phyloP scores from a whole-genome alignment of 2,113 vertebrate species.

The Elephantulus edwardii region DNA sequence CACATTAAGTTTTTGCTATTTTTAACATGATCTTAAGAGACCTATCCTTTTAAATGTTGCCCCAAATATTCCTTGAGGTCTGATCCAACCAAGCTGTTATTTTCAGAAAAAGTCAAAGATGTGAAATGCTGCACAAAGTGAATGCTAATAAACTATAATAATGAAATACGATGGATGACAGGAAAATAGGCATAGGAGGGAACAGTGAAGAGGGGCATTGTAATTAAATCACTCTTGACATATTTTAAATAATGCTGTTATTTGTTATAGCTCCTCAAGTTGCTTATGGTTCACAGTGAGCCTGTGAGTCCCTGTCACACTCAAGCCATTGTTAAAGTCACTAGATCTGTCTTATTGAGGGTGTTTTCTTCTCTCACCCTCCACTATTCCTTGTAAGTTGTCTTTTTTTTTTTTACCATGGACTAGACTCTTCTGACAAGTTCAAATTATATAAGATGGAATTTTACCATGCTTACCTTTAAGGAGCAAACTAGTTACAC shows the following conservation, averaged over 20 bases:
- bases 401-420: too few species aligned
- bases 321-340: too few species aligned
- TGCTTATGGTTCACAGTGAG: too few species aligned
- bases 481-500: too few species aligned
- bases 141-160: neutral
- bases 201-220: neutral
- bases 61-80: constrained; percentile 56
- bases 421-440: too few species aligned
- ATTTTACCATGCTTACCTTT: too few species aligned
- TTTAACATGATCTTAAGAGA: constrained; percentile 2
- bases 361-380: too few species aligned
- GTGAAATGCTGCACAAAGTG: constrained; percentile 23
- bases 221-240: constrained; percentile 44
- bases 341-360: too few species aligned
- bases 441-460: too few species aligned
- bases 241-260: constrained; percentile 24
- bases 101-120: constrained; percentile 48
- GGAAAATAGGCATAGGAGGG: neutral
- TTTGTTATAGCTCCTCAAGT: constrained; percentile 38
- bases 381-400: too few species aligned
- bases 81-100: neutral
- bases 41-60: too few species aligned
- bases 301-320: too few species aligned
- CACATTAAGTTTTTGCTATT: constrained; percentile 23
- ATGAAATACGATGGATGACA: constrained; percentile 25